phyloP scores from a whole-genome alignment of 2,888 invertebrate genomes.

The Chaitophorus viminalis region DNA sequence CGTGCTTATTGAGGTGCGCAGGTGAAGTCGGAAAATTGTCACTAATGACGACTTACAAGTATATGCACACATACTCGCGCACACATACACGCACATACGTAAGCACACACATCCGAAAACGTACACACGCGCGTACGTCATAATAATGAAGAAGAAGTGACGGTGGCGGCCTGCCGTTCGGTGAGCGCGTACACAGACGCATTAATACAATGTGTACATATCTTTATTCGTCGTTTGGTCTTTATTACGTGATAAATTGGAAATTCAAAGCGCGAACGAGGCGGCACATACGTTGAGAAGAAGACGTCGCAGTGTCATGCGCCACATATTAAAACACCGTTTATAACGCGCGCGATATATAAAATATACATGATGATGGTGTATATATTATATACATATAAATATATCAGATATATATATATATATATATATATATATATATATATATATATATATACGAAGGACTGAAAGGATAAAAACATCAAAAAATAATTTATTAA shows the following conservation, averaged over 20 bases:
- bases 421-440: not conserved
- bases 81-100: not conserved
- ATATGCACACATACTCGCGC: not conserved
- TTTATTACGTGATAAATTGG: slow-evolving; percentile 35
- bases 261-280: slow-evolving; percentile 48
- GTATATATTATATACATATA: not conserved
- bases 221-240: slow-evolving; percentile 20
- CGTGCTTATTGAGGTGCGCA: slow-evolving; percentile 17
- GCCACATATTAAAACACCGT: slow-evolving; percentile 61
- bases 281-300: slow-evolving; percentile 31
- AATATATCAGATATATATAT: not conserved
- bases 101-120: not conserved
- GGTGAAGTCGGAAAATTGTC: slow-evolving; percentile 60
- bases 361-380: not conserved
- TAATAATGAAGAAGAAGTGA: slow-evolving; percentile 15
- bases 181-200: not conserved
- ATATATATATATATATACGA: not conserved
- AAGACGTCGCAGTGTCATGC: slow-evolving; percentile 30
- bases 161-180: too few species aligned
- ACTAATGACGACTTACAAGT: slow-evolving; percentile 46
- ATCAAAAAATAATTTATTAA: not conserved
- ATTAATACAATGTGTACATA: not conserved
- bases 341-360: slow-evolving; percentile 46
- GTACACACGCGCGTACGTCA: not conserved
- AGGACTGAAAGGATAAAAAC: not conserved